phyloP scores from a whole-genome alignment of 2,888 invertebrate species.

The Teinopalpus imperialis region DNA sequence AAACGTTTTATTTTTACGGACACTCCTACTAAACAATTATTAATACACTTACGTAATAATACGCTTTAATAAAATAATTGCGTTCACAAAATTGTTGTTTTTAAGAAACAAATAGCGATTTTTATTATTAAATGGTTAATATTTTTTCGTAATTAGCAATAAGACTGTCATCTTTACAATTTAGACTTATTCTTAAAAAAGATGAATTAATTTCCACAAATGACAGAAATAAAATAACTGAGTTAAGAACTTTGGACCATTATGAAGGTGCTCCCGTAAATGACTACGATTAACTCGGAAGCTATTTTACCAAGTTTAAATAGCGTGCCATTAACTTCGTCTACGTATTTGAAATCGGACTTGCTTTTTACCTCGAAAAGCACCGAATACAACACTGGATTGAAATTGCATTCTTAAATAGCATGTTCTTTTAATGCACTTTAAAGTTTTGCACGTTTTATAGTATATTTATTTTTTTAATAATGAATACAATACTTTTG shows the following conservation, averaged over 20 bases:
- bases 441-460: too few species aligned
- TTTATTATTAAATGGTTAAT: too few species aligned
- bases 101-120: too few species aligned
- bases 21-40: too few species aligned
- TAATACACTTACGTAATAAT: too few species aligned
- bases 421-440: too few species aligned
- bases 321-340: slow-evolving; percentile 57
- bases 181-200: slow-evolving; percentile 19
- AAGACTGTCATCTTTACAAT: background rate
- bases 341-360: slow-evolving; percentile 59
- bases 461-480: too few species aligned
- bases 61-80: too few species aligned
- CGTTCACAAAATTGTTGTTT: too few species aligned
- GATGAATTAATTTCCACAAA: slow-evolving; percentile 26
- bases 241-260: slow-evolving; percentile 32
- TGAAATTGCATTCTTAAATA: background rate
- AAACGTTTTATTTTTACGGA: too few species aligned
- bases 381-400: slow-evolving; percentile 3
- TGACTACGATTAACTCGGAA: slow-evolving; percentile 71
- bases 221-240: slow-evolving; percentile 25
- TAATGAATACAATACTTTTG: too few species aligned
- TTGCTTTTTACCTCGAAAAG: slow-evolving; percentile 55
- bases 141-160: background rate
- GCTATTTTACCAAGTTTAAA: slow-evolving; percentile 71
- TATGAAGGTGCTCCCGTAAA: slow-evolving; percentile 59